These are phyloP conservation scores for Eurosta solidaginis DNA, from an alignment of 1,140 invertebrate species.

Conservation along the genomic window DNA sequence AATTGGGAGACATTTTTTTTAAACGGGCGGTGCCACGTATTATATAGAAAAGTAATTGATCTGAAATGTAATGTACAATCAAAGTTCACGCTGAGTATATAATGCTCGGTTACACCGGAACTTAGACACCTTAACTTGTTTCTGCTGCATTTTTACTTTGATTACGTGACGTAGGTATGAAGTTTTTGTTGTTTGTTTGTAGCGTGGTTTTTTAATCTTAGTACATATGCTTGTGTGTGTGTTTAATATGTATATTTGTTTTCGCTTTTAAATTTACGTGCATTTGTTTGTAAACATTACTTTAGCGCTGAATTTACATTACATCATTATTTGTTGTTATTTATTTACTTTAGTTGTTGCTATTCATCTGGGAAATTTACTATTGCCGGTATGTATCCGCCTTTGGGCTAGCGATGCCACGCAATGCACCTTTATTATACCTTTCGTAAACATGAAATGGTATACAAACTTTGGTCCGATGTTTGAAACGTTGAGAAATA, in stretches of 20 bases:
- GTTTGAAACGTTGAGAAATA: no score
- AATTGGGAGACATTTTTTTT: no score
- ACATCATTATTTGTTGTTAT: not conserved
- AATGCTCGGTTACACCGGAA: no score
- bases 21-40: no score
- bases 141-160: not conserved
- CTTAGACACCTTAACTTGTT: no score
- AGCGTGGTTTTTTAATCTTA: not conserved
- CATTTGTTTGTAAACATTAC: not conserved
- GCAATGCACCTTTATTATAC: not conserved
- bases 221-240: not conserved
- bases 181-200: not conserved
- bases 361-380: constrained; percentile 14
- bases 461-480: no score
- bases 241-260: not conserved
- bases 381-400: not conserved
- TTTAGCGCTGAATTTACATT: not conserved
- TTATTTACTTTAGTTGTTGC: not conserved
- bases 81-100: no score
- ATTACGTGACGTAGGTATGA: not conserved
- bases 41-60: no score
- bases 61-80: no score
- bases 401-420: not conserved
- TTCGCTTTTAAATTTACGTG: not conserved
- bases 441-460: no score